These are phyloP conservation scores for Muricea muricata DNA, from an alignment of 92 coral and sea anemone genomes.

Conservation along the genomic window DNA sequence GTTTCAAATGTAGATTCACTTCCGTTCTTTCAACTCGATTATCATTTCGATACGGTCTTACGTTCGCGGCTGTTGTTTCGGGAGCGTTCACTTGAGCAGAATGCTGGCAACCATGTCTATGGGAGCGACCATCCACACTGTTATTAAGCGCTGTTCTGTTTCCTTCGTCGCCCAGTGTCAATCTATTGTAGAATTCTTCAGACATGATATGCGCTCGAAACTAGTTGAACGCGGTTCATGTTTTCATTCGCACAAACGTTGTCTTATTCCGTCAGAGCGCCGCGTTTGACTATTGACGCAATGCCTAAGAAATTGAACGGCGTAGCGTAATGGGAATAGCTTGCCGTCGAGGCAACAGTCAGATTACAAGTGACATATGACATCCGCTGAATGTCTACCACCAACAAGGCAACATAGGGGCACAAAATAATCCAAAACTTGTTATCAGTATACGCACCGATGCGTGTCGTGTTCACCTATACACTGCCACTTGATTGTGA, in stretches of 20 bases:
- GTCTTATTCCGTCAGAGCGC: background rate
- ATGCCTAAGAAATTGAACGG: background rate
- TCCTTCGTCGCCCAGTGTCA: constrained; percentile 42
- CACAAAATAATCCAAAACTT: constrained; percentile 40
- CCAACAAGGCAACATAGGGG: constrained; percentile 53
- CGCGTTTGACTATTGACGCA: background rate
- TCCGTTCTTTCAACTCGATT: constrained; percentile 53
- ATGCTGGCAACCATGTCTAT: constrained; percentile 39
- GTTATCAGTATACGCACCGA: constrained; percentile 35
- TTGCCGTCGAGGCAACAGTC: constrained; percentile 27
- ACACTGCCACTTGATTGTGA: constrained; percentile 33
- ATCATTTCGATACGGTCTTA: constrained; percentile 49
- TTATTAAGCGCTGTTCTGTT: constrained; percentile 39
- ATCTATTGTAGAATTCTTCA: constrained; percentile 49
- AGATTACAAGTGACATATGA: constrained; percentile 50
- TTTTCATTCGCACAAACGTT: constrained; percentile 27
- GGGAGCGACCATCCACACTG: constrained; percentile 35
- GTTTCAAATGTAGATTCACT: constrained; percentile 51
- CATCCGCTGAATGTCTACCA: constrained; percentile 53
- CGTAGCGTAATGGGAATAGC: constrained; percentile 21
- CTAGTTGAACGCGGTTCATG: constrained; percentile 30
- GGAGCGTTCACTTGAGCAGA: constrained; percentile 39
- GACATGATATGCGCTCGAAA: constrained; percentile 49
- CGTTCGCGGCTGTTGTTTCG: constrained; percentile 31
- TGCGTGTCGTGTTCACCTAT: constrained; percentile 47